A percentile compares a stretch with the other conserved stretches of the same genome.
These are phyloP conservation scores for Antheraea pernyi DNA, from an alignment of 1,140 invertebrate genomes.

Conservation along the genomic window DNA sequence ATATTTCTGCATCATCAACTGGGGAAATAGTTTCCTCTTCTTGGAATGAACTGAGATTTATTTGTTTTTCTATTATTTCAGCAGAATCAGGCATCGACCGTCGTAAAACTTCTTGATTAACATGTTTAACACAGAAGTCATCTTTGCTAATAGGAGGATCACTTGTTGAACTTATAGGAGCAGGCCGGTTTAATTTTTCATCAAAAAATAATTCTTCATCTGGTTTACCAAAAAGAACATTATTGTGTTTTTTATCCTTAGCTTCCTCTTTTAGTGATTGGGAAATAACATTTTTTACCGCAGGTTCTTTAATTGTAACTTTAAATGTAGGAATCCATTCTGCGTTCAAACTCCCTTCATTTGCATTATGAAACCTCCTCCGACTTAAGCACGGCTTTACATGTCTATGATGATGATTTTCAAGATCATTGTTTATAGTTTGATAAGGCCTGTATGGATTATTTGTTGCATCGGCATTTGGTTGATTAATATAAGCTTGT, in stretches of 20 bases:
- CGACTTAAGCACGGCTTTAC: conserved; percentile 19
- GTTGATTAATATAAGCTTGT: background rate
- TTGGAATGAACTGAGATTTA: background rate
- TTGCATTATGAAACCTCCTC: background rate
- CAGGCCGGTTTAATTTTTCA: background rate
- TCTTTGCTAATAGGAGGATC: background rate
- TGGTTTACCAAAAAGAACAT: background rate
- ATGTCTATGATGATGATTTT: conserved; percentile 12
- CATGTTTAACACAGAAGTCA: background rate
- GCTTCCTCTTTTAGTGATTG: conserved; percentile 1
- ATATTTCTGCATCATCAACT: conserved; percentile 4
- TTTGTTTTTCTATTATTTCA: background rate
- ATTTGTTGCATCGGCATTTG: background rate
- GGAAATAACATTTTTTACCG: background rate
- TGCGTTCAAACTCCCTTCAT: background rate
- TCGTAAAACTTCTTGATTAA: background rate
- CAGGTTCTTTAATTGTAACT: background rate
- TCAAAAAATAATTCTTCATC: background rate
- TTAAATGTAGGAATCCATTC: conserved; percentile 12
- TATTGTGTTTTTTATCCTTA: background rate
- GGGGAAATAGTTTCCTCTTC: background rate
- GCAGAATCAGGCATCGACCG: background rate
- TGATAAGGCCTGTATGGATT: background rate
- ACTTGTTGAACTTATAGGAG: background rate
- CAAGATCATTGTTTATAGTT: background rate